Evolutionary conservation across 2,888 invertebrate species (phyloP), one percentile per base, ranked within the genome.

Genomic region (Stramonita haemastoma): DNA sequence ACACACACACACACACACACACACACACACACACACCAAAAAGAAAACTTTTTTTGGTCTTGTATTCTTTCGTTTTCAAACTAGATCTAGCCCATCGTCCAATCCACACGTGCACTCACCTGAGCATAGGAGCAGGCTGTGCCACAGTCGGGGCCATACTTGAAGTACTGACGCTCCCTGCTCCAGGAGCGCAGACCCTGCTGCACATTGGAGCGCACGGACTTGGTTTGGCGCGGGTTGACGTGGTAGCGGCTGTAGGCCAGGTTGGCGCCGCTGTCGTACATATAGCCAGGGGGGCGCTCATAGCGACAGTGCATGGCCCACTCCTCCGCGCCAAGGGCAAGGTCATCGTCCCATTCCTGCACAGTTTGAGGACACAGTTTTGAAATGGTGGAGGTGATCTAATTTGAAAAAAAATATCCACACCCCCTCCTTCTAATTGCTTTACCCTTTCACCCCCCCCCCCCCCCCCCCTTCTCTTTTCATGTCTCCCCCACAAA

Each of bases 281-380:
- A 57, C 90, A 90, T 32, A 60, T 87, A 15, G 34, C 46, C 32
- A 70, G 90, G 66, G 91, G 93, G 89, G 34, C 92, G 89, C 81
- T 87, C 88, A 89, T 91, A 93, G 77, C 89, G 89, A 83, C 93
- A 93, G 32, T 90, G 85, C 81, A 90, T 81, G 22, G 93, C 90
- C 90, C 91, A 93, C 29, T 88, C 46, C 85, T 89, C 86, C 0
- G 91, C 91, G 26, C 86, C 56, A 0, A 70, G n/a, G 1, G 90
- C 87, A 19, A 91, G 89, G 26, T 11, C 56, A n/a, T 90, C 89
- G 85, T 91, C 91, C 90, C 90, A 91, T 17, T 29, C 66, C 90
- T 90, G 79, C 15, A 46, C 4, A 46, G 46, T 46, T 46, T 46
- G 2, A 46, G 46, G 8, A 2, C 2, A 46, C 46, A 46, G 8